Conservation (phyloP, 2,888 invertebrate species). For the Nudaria mundana region DNA sequence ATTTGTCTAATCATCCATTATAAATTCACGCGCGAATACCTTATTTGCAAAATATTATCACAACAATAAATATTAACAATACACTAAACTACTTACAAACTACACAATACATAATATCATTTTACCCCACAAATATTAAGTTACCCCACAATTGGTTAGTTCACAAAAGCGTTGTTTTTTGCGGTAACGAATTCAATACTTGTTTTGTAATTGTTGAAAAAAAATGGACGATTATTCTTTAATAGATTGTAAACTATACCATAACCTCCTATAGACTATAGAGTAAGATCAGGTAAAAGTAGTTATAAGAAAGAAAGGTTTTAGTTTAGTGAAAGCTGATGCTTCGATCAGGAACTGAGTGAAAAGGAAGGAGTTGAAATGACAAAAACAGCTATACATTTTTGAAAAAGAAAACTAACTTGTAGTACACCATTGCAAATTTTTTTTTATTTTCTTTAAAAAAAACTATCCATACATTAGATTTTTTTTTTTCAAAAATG, state of each 20-base stretch:
- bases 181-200: slow-evolving; percentile 8
- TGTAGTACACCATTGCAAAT: no score
- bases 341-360: not conserved
- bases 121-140: slow-evolving; percentile 28
- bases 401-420: no score
- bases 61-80: slow-evolving; percentile 22
- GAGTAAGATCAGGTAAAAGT: no score
- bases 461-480: no score
- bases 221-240: slow-evolving; percentile 2
- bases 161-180: slow-evolving; percentile 22
- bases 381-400: not conserved
- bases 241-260: slow-evolving; percentile 3
- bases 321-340: slow-evolving; percentile 4
- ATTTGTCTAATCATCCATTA: slow-evolving; percentile 5
- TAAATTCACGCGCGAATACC: slow-evolving; percentile 38
- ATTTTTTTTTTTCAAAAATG: no score
- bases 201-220: slow-evolving; percentile 5
- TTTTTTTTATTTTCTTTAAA: no score
- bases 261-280: slow-evolving; percentile 4
- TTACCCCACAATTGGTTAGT: slow-evolving; percentile 20
- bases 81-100: slow-evolving; percentile 11
- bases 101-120: slow-evolving; percentile 34
- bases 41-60: slow-evolving; percentile 49
- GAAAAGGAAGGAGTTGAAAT: not conserved
- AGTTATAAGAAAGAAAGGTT: no score